phyloP scores from a whole-genome alignment of 2,113 vertebrate species.

The Rhinichthys klamathensis region DNA sequence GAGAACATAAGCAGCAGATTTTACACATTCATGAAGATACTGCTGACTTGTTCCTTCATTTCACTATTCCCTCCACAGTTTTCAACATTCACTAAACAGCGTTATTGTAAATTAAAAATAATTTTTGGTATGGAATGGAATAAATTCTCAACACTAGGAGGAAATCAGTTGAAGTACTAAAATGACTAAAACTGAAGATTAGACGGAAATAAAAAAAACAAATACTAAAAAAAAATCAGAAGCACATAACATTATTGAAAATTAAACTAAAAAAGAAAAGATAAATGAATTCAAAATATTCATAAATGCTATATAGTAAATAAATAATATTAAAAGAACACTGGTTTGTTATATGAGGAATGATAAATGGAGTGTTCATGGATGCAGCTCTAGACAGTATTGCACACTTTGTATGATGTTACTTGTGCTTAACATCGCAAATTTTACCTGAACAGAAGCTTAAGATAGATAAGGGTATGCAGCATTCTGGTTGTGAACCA shows the following conservation, averaged over 20 bases:
- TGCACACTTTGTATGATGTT: background rate
- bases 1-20: background rate
- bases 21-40: background rate
- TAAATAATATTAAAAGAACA: background rate
- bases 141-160: background rate
- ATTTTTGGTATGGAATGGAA: background rate
- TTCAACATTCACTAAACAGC: background rate
- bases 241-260: background rate
- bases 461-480: background rate
- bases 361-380: background rate
- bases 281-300: background rate
- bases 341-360: background rate
- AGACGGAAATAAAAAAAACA: background rate
- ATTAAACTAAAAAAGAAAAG: background rate
- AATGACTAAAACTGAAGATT: background rate
- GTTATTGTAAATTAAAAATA: background rate
- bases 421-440: background rate
- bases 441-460: background rate
- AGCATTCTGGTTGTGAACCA: background rate
- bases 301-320: background rate
- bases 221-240: background rate
- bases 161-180: background rate
- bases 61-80: background rate
- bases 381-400: background rate
- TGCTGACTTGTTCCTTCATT: background rate